Evolutionary conservation across 2,797 vertebrate genomes (phyloP).

Genomic region (Periparus ater): DNA sequence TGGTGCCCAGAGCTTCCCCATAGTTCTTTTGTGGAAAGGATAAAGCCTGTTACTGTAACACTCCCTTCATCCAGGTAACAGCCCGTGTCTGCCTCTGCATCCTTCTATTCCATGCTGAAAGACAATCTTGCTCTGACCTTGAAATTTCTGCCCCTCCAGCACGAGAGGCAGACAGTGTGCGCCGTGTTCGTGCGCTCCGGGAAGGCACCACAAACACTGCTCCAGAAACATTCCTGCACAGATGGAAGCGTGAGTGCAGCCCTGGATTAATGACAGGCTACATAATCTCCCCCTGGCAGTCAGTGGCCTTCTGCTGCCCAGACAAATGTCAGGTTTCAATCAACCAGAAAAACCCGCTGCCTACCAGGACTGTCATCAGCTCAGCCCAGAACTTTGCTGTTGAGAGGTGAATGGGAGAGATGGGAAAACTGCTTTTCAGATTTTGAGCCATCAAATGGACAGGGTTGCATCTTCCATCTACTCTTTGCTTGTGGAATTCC

Average conservation of each 20-base stretch:
- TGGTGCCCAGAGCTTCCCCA: not conserved
- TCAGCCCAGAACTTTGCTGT: not conserved
- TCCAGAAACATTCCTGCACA: not conserved
- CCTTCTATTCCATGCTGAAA: not conserved
- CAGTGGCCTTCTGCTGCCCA: constrained; percentile 21
- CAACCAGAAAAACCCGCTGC: not conserved
- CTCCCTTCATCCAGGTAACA: not conserved
- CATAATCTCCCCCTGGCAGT: constrained; percentile 41
- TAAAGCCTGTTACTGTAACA: not conserved
- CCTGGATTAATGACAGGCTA: not conserved
- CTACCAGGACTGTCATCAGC: not conserved
- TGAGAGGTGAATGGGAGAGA: not conserved
- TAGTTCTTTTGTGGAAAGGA: not conserved
- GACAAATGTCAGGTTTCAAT: constrained; percentile 37
- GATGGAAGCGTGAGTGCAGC: not conserved
- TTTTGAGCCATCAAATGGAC: not conserved
- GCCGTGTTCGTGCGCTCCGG: fast-evolving
- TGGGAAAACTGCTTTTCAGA: not conserved
- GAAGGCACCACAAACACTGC: not conserved
- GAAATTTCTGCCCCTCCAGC: not conserved
- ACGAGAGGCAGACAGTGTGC: not conserved
- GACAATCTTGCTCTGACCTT: not conserved
- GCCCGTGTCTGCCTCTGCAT: not conserved
- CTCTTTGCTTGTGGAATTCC: not conserved
- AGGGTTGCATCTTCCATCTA: not conserved